Percentiles rank a stretch among this genome's conserved stretches.
phyloP scores from a whole-genome alignment of 2,113 vertebrate species.

The Archilochus colubris region DNA sequence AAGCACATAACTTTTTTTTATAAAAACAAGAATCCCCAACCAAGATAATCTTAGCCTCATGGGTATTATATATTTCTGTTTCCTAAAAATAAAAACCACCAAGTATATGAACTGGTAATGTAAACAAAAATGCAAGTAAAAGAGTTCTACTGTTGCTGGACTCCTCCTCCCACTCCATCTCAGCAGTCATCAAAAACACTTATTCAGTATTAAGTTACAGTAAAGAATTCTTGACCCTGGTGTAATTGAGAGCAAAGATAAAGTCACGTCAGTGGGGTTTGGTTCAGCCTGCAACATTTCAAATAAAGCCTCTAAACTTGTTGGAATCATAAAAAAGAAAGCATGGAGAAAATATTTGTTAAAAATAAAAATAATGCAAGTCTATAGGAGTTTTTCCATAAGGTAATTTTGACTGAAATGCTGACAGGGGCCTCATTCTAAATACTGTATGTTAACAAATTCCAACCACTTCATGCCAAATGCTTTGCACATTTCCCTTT shows the following conservation, averaged over 20 bases:
- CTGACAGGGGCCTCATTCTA: background rate
- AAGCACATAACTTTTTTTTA: background rate
- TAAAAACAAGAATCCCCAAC: background rate
- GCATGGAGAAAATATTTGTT: background rate
- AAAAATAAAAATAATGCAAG: background rate
- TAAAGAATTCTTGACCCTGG: slow-evolving; percentile 1
- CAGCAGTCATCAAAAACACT: slow-evolving; percentile 11
- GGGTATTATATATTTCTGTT: background rate
- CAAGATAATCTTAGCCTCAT: background rate
- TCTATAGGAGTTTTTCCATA: background rate
- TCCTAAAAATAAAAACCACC: background rate
- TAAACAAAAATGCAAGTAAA: background rate
- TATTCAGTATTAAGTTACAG: background rate
- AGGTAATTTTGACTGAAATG: background rate
- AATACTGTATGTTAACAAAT: background rate
- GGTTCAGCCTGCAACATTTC: background rate
- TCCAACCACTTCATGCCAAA: background rate
- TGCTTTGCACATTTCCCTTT: background rate
- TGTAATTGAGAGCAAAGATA: background rate
- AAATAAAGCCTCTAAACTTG: background rate
- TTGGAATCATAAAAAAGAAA: background rate
- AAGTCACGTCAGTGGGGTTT: background rate
- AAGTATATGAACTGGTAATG: background rate
- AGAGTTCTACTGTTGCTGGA: background rate
- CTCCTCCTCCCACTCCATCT: background rate